Conservation (phyloP, 2,888 invertebrate genomes). For the Mesorhabditis belari region DNA sequence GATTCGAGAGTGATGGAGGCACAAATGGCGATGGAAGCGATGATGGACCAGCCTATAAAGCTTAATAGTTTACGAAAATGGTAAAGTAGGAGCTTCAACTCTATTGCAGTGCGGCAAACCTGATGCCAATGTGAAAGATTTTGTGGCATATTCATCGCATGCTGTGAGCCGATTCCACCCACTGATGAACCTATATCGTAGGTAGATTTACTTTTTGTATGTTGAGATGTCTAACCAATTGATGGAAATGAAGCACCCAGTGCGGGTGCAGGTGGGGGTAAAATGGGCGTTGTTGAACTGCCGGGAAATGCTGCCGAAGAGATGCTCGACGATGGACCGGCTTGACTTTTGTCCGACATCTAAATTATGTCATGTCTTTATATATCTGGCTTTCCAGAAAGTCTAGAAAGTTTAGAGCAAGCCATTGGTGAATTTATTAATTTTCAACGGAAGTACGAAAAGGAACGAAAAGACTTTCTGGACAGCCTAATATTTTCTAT, state of each 20-base stretch:
- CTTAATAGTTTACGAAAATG: no score
- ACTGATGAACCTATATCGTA: no score
- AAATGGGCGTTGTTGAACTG: neutral
- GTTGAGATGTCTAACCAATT: neutral
- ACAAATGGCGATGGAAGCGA: no score
- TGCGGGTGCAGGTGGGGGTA: neutral
- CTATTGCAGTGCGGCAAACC: no score
- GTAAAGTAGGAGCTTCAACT: no score
- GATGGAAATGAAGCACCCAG: neutral
- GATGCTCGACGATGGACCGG: neutral
- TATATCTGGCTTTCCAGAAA: neutral
- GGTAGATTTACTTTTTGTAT: no score
- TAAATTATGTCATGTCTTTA: neutral
- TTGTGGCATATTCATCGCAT: no score
- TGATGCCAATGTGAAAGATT: no score
- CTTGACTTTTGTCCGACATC: neutral
- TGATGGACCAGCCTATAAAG: no score
- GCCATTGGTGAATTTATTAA: neutral
- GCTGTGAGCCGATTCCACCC: no score
- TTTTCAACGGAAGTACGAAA: neutral
- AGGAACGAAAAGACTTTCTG: neutral
- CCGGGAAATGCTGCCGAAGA: neutral
- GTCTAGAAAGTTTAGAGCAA: no score
- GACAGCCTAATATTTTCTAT: neutral
- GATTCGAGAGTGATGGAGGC: no score